Base-by-base conservation (phyloP, 1,140 invertebrate genomes). In the Macrotrachela quadricornifera region DNA sequence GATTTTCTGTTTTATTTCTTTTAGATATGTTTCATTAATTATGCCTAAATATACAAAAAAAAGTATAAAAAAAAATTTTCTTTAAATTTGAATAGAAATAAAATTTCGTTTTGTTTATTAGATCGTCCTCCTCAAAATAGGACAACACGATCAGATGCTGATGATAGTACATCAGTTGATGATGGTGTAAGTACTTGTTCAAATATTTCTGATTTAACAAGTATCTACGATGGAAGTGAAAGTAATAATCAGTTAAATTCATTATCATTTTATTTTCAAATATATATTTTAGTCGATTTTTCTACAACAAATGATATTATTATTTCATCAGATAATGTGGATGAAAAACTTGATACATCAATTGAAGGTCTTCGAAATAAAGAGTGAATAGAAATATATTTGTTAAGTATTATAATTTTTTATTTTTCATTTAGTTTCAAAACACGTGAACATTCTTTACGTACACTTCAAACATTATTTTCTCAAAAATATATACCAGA, bases 391-490 rank as follows among this genome's bases (percentile, higher is more conserved):
- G 9, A 37, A 12, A 36, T 21, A n/a, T 14, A 37, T 14, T 13
- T 21, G n/a, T 30, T n/a, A 13, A 30, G 0, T 12, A 9, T 3
- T 30, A 30, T 48, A 30, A 14, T 30, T n/a, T 21, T 30, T 46
- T 46, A 3, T 21, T 30, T 30, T 21, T 9, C 21, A 9, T 21
- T 38, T 15, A 49, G 47, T 36, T 50, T 44, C 10, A 50, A 44
- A 50, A 41, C 43, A 50, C 43, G 49, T 36, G 49, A 50, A 44
- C 21, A 50, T 12, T 50, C 49, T 10, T 41, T 50, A 15, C 21
- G 37, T 44, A n/a, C 43, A 36, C 43, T 50, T 36, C 43, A 50
- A 50, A 50, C 43, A 37, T 14, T 50, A n/a, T 44, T 50, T 12
- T 36, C 49, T 12, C 40, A 50, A 10, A 50, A 50, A 50, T 44